Evolutionary conservation across 2,888 invertebrate genomes (phyloP), one percentile per base, ranked within the genome.

Genomic region (Himalopsyche japonica): DNA sequence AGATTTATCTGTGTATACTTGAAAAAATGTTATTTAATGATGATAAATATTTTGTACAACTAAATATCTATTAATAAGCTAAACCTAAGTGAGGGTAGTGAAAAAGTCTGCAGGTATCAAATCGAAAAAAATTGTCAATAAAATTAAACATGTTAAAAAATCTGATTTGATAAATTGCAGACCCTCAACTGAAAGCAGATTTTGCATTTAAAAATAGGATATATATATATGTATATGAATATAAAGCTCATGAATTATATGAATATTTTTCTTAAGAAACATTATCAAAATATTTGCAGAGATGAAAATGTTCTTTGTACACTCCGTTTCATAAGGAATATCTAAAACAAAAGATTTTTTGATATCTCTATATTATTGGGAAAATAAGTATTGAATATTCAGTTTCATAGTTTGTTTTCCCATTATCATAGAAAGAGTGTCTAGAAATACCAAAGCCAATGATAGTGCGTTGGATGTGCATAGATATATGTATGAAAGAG

Each of bases 401-500:
- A 27, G 24, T 7, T 24, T 2, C 27, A 7, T n/a, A 64, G 24
- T 64, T 18, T 24, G 7, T 64, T 20, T 64, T 64, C 64, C 70
- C 15, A 30, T 30, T 70, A 70, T 15, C 3, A 70, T 30, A 70
- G 12, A 70, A 27, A 70, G 20, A 70, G 12, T 30, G 5, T 70
- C 30, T 70, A 70, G 15, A 3, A 30, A 10, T 27, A 43, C 76
- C 49, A 80, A 77, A 43, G 79, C 81, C 81, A 81, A 78, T 47
- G 48, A 47, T 49, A 78, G 82, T 82, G 78, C 82, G 57, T 48
- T 32, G 76, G 78, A 37, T 49, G 76, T 70, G 70, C 70, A 30
- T 43, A 20, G 76, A 77, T 32, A 82, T 81, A 48, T 30, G 76
- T 76, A 32, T 81, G 76, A 32, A 47, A 43, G 24, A 30, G 43